phyloP scores from a whole-genome alignment of 1,140 invertebrate genomes.

The Pachypeltis micranthus region DNA sequence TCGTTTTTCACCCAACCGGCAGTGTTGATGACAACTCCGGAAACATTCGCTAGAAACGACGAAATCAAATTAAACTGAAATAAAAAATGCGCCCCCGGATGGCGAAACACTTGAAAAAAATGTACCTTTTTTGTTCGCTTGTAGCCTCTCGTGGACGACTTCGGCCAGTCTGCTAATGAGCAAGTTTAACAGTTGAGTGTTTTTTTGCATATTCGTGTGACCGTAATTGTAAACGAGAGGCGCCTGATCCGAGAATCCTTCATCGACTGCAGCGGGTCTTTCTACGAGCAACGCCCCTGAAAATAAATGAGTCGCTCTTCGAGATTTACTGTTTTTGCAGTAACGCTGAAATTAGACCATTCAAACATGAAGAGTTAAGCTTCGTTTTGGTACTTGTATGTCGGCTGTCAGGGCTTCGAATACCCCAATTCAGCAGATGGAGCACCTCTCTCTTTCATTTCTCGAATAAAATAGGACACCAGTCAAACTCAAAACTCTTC shows the following conservation, averaged over 20 bases:
- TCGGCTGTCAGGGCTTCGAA: too few relatives aligned
- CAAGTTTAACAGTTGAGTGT: constrained; percentile 75
- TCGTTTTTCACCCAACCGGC: constrained; percentile 92
- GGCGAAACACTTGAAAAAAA: not conserved
- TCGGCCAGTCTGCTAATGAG: constrained; percentile 75
- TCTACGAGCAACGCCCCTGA: constrained; percentile 76
- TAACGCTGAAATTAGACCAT: too few relatives aligned
- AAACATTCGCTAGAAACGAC: constrained; percentile 55
- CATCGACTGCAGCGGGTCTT: constrained; percentile 78
- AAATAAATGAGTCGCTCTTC: too few relatives aligned
- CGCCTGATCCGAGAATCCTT: constrained; percentile 83
- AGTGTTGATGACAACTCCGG: constrained; percentile 96
- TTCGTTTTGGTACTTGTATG: too few relatives aligned
- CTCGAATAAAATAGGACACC: too few relatives aligned
- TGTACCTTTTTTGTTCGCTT: constrained; percentile 71
- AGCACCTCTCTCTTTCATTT: too few relatives aligned
- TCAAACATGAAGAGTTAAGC: too few relatives aligned
- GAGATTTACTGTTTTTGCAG: too few relatives aligned
- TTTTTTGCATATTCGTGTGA: constrained; percentile 62
- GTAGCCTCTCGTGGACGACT: constrained; percentile 70
- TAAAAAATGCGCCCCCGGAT: not conserved
- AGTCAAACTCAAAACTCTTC: too few relatives aligned
- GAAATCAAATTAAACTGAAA: too few relatives aligned
- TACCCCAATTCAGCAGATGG: too few relatives aligned
- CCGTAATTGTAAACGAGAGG: constrained; percentile 92